A percentile compares a stretch with the other conserved stretches of the same genome.
Evolutionary conservation across 2,797 vertebrate species (phyloP).

Genomic region (Notolabrus celidotus): DNA sequence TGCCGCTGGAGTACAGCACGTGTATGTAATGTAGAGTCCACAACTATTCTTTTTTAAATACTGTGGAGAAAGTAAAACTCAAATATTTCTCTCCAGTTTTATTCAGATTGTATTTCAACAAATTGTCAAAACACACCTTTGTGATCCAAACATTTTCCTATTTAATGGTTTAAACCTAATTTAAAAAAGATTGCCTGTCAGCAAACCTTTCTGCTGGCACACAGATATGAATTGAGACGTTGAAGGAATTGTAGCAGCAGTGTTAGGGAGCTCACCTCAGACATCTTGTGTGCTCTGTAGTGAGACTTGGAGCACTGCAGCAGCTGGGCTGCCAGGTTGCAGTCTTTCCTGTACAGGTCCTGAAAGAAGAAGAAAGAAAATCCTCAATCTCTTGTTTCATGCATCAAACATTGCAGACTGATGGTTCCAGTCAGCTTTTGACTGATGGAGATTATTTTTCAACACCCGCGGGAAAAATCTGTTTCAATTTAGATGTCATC

Average conservation of each 20-base stretch:
- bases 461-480: constrained; percentile 10
- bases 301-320: constrained; percentile 96
- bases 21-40: no score
- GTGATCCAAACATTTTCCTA: no score
- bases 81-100: no score
- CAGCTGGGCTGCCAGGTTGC: constrained; percentile 95
- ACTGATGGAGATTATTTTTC: constrained; percentile 5
- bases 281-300: constrained; percentile 92
- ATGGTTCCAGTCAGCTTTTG: constrained; percentile 4
- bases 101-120: no score
- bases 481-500: constrained; percentile 17
- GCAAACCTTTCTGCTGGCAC: not conserved
- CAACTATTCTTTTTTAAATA: no score
- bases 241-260: constrained; percentile 14
- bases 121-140: no score
- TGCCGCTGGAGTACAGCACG: no score
- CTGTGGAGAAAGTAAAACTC: not conserved
- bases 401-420: constrained; percentile 17
- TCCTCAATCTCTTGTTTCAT: constrained; percentile 21
- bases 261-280: constrained; percentile 88
- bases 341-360: constrained; percentile 97
- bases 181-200: not conserved
- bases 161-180: not conserved
- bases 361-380: constrained; percentile 70
- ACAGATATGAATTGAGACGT: not conserved